Base-by-base conservation (phyloP, 2,113 vertebrate genomes). In the Aphelocoma coerulescens region DNA sequence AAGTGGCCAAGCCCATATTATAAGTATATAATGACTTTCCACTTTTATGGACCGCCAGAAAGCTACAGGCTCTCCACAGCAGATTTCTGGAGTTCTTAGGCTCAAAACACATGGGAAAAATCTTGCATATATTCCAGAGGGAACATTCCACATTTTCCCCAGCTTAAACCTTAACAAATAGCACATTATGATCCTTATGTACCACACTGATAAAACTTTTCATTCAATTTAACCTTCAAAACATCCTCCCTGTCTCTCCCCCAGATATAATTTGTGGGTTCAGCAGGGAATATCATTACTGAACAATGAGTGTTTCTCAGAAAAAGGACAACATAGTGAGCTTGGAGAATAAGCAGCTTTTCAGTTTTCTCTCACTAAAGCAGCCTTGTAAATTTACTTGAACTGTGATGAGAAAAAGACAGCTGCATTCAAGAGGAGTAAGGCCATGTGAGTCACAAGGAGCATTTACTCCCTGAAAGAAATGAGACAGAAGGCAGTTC, bases 191-290 rank as follows among this genome's bases (percentile, higher is more conserved):
- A 72, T 90, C 65, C 82, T 84, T 88, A 78, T 33, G 52, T 89
- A 92, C 52, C 85, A 88, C 68, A 52, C 33, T 48, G 67, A 73
- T 77, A 91, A 65, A 75, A 75, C 51, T 80, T 95, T 71, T 84
- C 39, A 77, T 94, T 95, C 92, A 85, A 89, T 96, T 93, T 92
- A 97, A 96, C 71, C 75, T 87, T 91, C 3, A 6, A 94, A 93
- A 88, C 49, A 58, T 75, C 91, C 39, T 87, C 55, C 10, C 22
- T 37, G 8, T 59, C 33, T 89, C 43, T 91, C 24, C 52, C 48
- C 13, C 16, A 62, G 91, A 95, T 95, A 91, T 83, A 96, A 89
- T 97, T 96, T 96, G 48, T 81, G 58, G 92, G 91, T 96, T 97
- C 55, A 6, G 86, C 33, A 20, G 95, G 94, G 88, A 97, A 96